These are phyloP conservation scores for Boleophthalmus pectinirostris DNA, from an alignment of 2,113 vertebrate species.

Conservation along the genomic window DNA sequence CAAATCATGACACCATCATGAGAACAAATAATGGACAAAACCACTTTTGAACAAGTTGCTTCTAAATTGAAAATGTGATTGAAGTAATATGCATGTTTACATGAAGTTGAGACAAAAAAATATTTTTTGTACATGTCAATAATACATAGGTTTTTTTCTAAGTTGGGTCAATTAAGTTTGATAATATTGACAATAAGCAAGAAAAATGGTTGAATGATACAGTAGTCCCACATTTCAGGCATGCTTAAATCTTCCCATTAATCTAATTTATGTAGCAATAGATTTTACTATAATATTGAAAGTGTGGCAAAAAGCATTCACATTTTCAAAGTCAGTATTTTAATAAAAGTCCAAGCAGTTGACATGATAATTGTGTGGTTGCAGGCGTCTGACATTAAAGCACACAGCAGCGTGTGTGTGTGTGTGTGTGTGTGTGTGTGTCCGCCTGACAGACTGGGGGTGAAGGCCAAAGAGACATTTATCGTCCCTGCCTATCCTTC, in stretches of 20 bases:
- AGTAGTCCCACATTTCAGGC: neutral
- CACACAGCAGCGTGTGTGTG: constrained; percentile 22
- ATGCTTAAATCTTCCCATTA: neutral
- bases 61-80: neutral
- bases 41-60: neutral
- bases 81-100: constrained; percentile 2
- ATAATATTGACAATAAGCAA: neutral
- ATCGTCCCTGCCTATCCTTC: constrained; percentile 40
- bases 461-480: constrained; percentile 19
- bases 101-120: constrained; percentile 5
- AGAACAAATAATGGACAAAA: constrained; percentile 4
- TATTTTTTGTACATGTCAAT: neutral
- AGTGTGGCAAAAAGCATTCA: neutral
- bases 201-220: neutral
- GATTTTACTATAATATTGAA: no score
- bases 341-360: constrained; percentile 4
- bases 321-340: constrained; percentile 31
- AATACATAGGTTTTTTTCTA: neutral
- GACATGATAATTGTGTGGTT: constrained; percentile 14
- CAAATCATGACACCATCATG: constrained; percentile 62
- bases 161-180: neutral
- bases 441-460: constrained; percentile 22
- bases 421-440: no score
- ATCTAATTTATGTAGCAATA: neutral
- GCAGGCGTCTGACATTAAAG: constrained; percentile 32